Base-by-base conservation (phyloP, 53 echinoderm and acorn worm genomes). In the Apostichopus leukothele region DNA sequence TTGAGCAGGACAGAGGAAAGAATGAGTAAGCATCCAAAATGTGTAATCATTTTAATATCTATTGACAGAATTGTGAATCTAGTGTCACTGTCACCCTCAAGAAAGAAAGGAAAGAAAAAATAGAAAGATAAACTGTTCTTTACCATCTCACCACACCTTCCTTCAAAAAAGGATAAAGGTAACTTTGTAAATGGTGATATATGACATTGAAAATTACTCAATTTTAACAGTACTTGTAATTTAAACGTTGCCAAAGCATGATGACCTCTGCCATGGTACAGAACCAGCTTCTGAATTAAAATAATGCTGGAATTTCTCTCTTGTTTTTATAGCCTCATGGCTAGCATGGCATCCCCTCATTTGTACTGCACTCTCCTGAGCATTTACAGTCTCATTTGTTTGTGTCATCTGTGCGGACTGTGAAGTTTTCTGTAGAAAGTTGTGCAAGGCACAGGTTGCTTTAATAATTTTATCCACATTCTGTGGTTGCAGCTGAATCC, bases 401-500 rank as follows among this genome's bases (percentile, higher is more conserved):
- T 22, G 23, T 0, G 75, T 13, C 75, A 63, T 63, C 4, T 14
- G 12, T 78, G 5, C 60, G 3, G 66, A 61, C n/a, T 11, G 21
- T 16, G 83, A 83, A 5, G 81, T 61, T 50, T 91, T 88, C 60
- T 80, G 88, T 18, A 92, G 50, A 76, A 87, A 91, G 86, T 95
- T 93, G 53, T 93, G 95, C 57, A 95, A 75, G 11, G 91, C 83
- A 74, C 93, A 90, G 7, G 95, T 78, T 53, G 95, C 91, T 85
- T 93, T 93, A 18, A 93, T 76, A 39, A 91, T 80, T 12, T 53
- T 73, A 60, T 88, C 90, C 11, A 91, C 74, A 57, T 83, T 83
- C 8, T 83, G 71, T 59, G 84, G 88, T 52, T 74, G 83, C 5
- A 91, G 90, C 19, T 83, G 88, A 6, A 89, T 91, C 18, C 84